Evolutionary conservation across 2,113 vertebrate genomes (phyloP), one percentile per base, ranked within the genome.

Genomic region (Macquaria ambigua): DNA sequence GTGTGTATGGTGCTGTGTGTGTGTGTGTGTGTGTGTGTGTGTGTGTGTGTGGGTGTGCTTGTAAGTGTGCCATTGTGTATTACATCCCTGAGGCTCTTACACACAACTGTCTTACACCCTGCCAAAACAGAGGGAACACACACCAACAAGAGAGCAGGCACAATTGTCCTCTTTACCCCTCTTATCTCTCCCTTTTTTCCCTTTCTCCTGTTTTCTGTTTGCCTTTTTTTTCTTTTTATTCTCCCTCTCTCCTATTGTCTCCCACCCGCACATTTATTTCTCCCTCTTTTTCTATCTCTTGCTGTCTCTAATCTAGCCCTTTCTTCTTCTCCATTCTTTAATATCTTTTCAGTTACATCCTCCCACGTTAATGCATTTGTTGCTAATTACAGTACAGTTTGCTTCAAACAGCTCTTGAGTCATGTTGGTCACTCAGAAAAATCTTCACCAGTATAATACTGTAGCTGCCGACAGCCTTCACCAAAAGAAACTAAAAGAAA

Each of bases 151-250:
- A 84, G 80, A 87, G 31, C 72, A 82, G 82, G 56, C 70, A 82
- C 67, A 89, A 72, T 79, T 70, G 74, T 91, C 91, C 90, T 85
- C 74, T 90, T 89, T 88, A 78, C 72, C 67, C 68, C 31, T 59
- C 56, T 79, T 72, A 71, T 88, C 78, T n/a, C 50, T 79, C 70
- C 43, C 55, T 62, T 63, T 79, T 85, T 74, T 3, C 21, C 58
- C 63, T 48, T 70, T 58, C 75, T 82, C 6, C 63, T 87, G 28
- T 90, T 83, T 72, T 77, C 74, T 18, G 15, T 59, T 85, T 80
- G 48, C 25, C 74, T 43, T 77, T 31, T 72, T 78, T 43, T 39
- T 58, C 5, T 43, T 46, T 37, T 72, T 28, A 31, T 56, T 72
- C 59, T 18, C 79, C 79, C 62, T 50, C 69, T 90, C 66, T 79